A percentile compares a stretch with the other conserved stretches of the same genome.
Evolutionary conservation across 1,140 invertebrate genomes (phyloP).

Genomic region (Ganaspis sp.): DNA sequence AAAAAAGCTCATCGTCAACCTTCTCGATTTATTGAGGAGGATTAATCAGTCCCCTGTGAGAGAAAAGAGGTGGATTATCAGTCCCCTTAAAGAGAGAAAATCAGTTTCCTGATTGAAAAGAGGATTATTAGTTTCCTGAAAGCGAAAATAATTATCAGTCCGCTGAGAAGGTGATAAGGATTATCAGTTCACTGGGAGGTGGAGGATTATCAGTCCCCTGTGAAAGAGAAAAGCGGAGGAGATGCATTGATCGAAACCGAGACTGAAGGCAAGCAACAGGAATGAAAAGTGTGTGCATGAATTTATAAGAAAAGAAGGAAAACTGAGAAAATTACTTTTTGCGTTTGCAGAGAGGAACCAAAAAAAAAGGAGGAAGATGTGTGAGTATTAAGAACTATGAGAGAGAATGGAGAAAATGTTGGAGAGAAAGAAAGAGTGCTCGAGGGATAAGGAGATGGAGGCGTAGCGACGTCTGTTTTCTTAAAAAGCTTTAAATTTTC

Average conservation of each 20-base stretch:
- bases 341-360: background rate
- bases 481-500: slow-evolving; percentile 33
- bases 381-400: slow-evolving; percentile 13
- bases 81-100: too few relatives aligned
- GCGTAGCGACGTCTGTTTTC: background rate
- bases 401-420: background rate
- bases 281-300: slow-evolving; percentile 12
- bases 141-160: background rate
- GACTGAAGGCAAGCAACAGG: slow-evolving; percentile 26
- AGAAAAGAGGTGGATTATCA: too few relatives aligned
- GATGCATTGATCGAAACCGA: slow-evolving; percentile 19
- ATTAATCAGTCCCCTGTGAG: background rate
- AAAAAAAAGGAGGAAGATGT: slow-evolving; percentile 25
- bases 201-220: too few relatives aligned
- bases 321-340: background rate
- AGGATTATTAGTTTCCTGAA: too few relatives aligned
- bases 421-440: background rate
- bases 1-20: slow-evolving; percentile 47
- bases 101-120: too few relatives aligned
- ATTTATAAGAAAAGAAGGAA: background rate
- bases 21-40: slow-evolving; percentile 37
- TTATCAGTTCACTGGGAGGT: background rate
- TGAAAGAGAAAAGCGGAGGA: background rate
- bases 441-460: background rate
- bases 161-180: background rate